Percentiles rank a stretch among this genome's conserved stretches.
These are phyloP conservation scores for Acleris cristana DNA, from an alignment of 2,888 invertebrate species.

Conservation along the genomic window DNA sequence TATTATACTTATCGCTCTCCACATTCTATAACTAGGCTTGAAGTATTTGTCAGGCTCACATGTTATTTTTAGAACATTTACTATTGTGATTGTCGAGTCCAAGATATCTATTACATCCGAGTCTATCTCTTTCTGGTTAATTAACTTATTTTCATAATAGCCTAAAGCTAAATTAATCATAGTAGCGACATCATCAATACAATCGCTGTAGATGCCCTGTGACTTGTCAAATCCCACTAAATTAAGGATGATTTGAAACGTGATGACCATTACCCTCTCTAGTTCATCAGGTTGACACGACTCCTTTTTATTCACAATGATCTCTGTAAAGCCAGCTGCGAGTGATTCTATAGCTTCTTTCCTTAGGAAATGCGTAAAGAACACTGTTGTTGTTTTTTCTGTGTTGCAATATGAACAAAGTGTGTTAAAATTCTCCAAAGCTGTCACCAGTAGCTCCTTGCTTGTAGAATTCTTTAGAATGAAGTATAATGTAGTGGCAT, in stretches of 20 bases:
- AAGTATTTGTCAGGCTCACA: constrained; percentile 62
- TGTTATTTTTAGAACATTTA: constrained; percentile 54
- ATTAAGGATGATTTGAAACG: constrained; percentile 66
- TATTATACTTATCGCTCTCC: constrained; percentile 59
- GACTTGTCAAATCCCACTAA: constrained; percentile 70
- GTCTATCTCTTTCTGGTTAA: constrained; percentile 65
- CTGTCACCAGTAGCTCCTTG: constrained; percentile 81
- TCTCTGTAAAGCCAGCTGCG: constrained; percentile 62
- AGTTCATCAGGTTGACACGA: constrained; percentile 60
- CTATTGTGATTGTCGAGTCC: constrained; percentile 63
- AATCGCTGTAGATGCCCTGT: constrained; percentile 56
- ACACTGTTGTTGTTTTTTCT: constrained; percentile 57
- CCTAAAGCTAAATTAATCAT: constrained; percentile 63
- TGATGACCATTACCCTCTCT: constrained; percentile 67
- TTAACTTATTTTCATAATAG: constrained; percentile 69
- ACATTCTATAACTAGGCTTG: constrained; percentile 63
- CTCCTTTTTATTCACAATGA: constrained; percentile 58
- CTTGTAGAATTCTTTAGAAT: constrained; percentile 90
- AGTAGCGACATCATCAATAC: constrained; percentile 52
- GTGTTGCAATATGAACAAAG: constrained; percentile 75
- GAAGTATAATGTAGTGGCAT: constrained; percentile 86
- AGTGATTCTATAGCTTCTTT: constrained; percentile 63
- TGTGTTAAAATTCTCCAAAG: constrained; percentile 85
- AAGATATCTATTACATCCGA: constrained; percentile 67
- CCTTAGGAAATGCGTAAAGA: constrained; percentile 65